phyloP scores from a whole-genome alignment of 1,140 invertebrate species.

The Ostrea denselamellosa region DNA sequence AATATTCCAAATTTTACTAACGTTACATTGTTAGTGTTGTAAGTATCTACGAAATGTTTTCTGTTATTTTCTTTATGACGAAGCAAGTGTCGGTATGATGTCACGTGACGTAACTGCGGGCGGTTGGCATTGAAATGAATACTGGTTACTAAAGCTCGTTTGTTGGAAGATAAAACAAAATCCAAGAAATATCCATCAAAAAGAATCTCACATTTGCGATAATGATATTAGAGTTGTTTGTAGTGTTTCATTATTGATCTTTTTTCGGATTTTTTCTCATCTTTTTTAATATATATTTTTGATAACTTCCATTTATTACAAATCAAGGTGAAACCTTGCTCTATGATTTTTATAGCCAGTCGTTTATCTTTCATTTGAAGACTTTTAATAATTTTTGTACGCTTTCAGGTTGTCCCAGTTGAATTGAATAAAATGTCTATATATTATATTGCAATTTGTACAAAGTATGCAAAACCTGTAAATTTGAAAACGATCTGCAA shows the following conservation, averaged over 20 bases:
- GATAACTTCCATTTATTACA: neutral
- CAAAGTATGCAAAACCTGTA: no score
- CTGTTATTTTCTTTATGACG: neutral
- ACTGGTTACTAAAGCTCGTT: neutral
- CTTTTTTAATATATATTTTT: neutral
- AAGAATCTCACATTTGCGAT: neutral
- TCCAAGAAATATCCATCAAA: neutral
- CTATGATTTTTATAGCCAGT: neutral
- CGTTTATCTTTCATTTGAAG: no score
- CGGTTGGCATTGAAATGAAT: neutral
- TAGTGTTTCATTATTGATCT: neutral
- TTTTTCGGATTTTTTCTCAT: neutral
- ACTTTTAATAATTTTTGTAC: no score
- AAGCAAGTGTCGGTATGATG: neutral
- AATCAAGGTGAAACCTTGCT: neutral
- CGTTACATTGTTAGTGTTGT: neutral
- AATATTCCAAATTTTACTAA: neutral
- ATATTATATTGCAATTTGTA: no score
- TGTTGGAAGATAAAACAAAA: neutral
- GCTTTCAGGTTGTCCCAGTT: no score
- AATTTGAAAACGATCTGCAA: no score
- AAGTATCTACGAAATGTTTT: neutral
- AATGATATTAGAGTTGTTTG: neutral
- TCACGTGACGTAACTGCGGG: neutral
- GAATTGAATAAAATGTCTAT: no score